Evolutionary conservation across 2,888 invertebrate species (phyloP).

Genomic region (Colletes collaris): DNA sequence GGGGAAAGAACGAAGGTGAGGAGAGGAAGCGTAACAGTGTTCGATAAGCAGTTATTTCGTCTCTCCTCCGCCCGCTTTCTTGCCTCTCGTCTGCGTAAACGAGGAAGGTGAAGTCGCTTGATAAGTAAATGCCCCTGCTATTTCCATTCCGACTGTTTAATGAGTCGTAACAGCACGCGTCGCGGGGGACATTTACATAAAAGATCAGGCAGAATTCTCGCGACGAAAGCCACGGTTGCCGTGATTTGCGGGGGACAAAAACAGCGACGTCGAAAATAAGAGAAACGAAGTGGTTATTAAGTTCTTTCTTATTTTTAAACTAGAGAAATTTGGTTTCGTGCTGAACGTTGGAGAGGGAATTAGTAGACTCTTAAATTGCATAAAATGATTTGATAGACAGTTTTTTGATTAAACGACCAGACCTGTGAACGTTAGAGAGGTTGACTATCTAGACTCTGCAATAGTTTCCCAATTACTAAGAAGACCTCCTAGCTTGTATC

Average conservation of each 20-base stretch:
- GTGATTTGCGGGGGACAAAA: conserved; percentile 1
- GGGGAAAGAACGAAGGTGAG: neutral
- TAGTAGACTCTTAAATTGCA: no score
- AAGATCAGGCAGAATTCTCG: conserved; percentile 45
- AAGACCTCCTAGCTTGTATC: no score
- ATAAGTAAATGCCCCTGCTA: conserved; percentile 61
- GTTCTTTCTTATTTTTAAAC: no score
- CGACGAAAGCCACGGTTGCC: conserved; percentile 13
- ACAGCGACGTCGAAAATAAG: neutral
- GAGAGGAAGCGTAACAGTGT: neutral
- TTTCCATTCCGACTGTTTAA: conserved; percentile 64
- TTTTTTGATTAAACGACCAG: no score
- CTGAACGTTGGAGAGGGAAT: no score
- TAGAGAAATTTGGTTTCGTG: no score
- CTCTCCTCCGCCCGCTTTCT: neutral
- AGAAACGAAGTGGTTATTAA: neutral
- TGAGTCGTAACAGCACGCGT: conserved; percentile 64
- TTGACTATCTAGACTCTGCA: no score
- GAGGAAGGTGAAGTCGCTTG: conserved; percentile 51
- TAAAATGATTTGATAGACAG: no score
- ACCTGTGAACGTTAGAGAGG: no score
- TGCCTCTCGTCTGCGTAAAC: conserved; percentile 42
- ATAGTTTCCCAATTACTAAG: no score
- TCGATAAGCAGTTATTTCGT: conserved; percentile 53
- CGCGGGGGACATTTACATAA: conserved; percentile 47